Conservation (phyloP, 2,113 vertebrate genomes). For the Actinemys pallida region DNA sequence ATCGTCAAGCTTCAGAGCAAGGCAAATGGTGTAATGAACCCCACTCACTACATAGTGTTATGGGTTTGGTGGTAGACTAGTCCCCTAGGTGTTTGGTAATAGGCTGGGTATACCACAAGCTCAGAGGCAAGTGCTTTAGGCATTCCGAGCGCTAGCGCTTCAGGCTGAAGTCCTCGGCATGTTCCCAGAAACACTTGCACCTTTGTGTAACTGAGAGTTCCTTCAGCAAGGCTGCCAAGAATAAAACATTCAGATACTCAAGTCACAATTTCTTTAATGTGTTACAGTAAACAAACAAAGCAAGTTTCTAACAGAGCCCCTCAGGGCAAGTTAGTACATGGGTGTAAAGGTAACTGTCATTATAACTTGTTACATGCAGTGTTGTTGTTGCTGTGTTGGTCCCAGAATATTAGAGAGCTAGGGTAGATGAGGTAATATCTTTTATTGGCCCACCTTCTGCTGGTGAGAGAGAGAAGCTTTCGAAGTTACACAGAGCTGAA, state of each 20-base stretch:
- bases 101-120: background rate
- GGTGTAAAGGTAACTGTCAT: background rate
- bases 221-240: background rate
- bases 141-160: fast-evolving
- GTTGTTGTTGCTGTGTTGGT: background rate
- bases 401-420: background rate
- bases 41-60: fast-evolving
- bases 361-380: background rate
- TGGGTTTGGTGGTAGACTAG: background rate
- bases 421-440: background rate
- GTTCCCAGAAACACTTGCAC: background rate
- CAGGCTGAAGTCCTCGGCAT: background rate
- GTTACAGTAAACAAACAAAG: background rate
- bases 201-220: background rate
- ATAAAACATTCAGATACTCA: background rate
- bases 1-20: background rate
- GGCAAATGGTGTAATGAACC: background rate
- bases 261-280: background rate
- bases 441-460: background rate
- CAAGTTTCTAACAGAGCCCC: background rate
- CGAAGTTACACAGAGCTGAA: no score
- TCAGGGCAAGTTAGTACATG: background rate
- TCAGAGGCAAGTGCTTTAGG: fast-evolving
- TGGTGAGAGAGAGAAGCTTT: background rate
- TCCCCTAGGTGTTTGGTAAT: background rate